Evolutionary conservation across 2,888 invertebrate species (phyloP).

Genomic region (Agonopterix subpropinquella): DNA sequence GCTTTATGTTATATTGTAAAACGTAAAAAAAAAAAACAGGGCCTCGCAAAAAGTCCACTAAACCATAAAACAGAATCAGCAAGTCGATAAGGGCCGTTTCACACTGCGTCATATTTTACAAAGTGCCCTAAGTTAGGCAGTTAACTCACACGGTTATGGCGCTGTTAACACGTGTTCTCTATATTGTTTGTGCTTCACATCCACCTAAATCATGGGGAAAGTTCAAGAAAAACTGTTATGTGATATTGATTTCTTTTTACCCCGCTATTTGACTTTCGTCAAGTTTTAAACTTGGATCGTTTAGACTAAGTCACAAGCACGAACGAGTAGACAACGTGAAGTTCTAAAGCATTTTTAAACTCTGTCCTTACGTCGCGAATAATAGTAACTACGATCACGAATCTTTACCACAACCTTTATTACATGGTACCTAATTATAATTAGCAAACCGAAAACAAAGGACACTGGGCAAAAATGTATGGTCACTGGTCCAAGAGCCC

Average conservation of each 20-base stretch:
- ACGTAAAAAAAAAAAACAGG: background rate
- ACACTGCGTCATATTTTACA: slow-evolving; percentile 69
- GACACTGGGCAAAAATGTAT: no score
- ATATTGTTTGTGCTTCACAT: slow-evolving; percentile 53
- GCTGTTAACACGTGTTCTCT: slow-evolving; percentile 71
- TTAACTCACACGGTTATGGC: slow-evolving; percentile 67
- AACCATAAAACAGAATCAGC: slow-evolving; percentile 40
- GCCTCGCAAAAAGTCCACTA: background rate
- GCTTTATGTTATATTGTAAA: background rate
- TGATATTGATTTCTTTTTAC: slow-evolving; percentile 2
- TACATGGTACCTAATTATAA: no score
- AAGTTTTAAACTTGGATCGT: no score
- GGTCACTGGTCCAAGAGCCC: no score
- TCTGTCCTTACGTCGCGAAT: no score
- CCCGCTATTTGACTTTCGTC: no score
- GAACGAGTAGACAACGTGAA: no score
- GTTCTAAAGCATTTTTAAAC: no score
- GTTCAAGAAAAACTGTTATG: slow-evolving; percentile 24
- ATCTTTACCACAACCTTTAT: no score
- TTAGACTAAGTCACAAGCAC: no score
- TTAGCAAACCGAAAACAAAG: no score
- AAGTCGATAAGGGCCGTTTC: slow-evolving; percentile 54
- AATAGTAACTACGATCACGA: no score
- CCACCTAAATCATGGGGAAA: slow-evolving; percentile 49
- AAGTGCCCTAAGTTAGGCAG: slow-evolving; percentile 71